A percentile compares a stretch with the other conserved stretches of the same genome.
Evolutionary conservation across 2,797 vertebrate genomes (phyloP).

Genomic region (Triplophysa bombifrons): DNA sequence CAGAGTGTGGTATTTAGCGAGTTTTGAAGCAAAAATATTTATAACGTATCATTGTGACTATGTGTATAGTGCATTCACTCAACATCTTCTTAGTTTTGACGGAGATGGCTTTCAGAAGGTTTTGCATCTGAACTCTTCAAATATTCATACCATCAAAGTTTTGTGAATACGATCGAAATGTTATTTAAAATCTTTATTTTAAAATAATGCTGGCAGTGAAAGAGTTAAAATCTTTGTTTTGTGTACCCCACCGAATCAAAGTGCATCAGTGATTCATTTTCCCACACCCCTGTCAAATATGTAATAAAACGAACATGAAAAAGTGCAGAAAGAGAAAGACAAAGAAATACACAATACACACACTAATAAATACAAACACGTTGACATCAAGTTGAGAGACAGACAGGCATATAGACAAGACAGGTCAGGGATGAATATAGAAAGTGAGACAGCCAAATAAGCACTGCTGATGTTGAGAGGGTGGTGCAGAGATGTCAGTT

Average conservation of each 20-base stretch:
- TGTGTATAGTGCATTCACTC: no score
- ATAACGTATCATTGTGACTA: no score
- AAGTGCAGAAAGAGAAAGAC: not conserved
- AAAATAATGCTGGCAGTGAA: not conserved
- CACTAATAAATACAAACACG: not conserved
- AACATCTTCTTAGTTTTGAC: no score
- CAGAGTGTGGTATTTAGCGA: no score
- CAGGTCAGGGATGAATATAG: constrained; percentile 21
- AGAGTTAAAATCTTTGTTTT: not conserved
- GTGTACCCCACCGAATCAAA: not conserved
- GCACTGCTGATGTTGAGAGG: constrained; percentile 64
- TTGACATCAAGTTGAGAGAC: constrained; percentile 7
- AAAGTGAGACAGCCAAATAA: constrained; percentile 38
- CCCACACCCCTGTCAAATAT: not conserved
- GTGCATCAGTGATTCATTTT: not conserved
- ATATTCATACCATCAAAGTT: not conserved
- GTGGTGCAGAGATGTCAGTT: constrained; percentile 53
- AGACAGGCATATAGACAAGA: constrained; percentile 43
- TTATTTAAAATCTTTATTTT: no score
- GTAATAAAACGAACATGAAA: constrained; percentile 16
- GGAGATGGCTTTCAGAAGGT: no score
- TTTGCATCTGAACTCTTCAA: no score
- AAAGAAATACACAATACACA: not conserved
- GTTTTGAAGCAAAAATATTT: no score
- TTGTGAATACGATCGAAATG: not conserved